Percentiles rank a stretch among this genome's conserved stretches.
phyloP scores from a whole-genome alignment of 2,888 invertebrate species.

The Sarcophaga rosellei region DNA sequence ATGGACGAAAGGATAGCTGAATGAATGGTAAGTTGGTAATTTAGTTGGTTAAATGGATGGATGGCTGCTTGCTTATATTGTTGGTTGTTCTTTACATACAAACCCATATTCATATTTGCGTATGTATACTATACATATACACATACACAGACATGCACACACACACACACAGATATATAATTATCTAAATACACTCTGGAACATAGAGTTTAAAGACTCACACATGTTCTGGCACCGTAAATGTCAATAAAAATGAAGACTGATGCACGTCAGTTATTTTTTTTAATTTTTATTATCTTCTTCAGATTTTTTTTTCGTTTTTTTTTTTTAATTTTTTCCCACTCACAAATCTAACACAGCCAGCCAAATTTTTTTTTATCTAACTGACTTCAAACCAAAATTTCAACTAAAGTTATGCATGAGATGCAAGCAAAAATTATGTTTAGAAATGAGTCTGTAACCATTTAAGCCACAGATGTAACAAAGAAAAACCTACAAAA shows the following conservation, averaged over 20 bases:
- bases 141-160: neutral
- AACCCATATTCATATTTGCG: neutral
- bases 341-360: conserved; percentile 38
- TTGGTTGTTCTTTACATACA: neutral
- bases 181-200: neutral
- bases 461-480: conserved; percentile 46
- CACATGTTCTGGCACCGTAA: conserved; percentile 45
- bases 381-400: conserved; percentile 65
- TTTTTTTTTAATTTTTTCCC: conserved; percentile 8
- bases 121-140: neutral
- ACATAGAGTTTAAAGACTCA: conserved; percentile 30
- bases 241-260: conserved; percentile 56
- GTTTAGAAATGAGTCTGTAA: conserved; percentile 53
- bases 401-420: conserved; percentile 61
- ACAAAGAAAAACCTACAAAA: conserved; percentile 12
- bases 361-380: conserved; percentile 46
- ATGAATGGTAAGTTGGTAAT: neutral
- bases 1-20: neutral
- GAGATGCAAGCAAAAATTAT: conserved; percentile 53
- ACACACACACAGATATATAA: neutral
- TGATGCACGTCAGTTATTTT: conserved; percentile 5
- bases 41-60: conserved; percentile 20
- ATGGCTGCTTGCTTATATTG: neutral
- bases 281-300: conserved; percentile 13
- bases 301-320: conserved; percentile 1